Conservation (phyloP, 37 sponge, comb jelly and placozoan species). For the Cladorhizidae sp. region DNA sequence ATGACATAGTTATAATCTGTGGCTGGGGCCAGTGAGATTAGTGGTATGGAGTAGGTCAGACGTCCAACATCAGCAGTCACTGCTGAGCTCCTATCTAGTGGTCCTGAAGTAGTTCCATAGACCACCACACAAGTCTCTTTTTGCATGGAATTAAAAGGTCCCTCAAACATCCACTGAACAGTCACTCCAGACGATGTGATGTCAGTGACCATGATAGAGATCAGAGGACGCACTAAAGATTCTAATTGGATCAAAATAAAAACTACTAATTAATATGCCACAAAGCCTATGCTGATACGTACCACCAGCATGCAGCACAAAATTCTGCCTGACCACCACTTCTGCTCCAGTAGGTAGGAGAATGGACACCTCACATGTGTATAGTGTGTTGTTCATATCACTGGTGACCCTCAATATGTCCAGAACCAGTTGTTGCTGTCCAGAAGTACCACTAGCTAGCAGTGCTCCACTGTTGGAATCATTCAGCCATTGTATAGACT, state of each 20-base stretch:
- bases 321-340: neutral
- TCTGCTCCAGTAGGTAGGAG: neutral
- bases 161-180: neutral
- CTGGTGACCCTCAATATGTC: neutral
- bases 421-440: constrained; percentile 5
- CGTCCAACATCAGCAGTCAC: neutral
- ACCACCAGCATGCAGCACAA: neutral
- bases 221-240: too few species aligned
- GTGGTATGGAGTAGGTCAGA: neutral
- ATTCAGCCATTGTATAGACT: neutral
- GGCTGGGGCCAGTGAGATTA: neutral
- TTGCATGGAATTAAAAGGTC: neutral
- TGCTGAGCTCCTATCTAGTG: neutral
- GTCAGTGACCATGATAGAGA: neutral
- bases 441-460: constrained; percentile 21
- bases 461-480: neutral
- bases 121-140: neutral
- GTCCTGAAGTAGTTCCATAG: neutral
- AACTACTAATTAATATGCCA: too few species aligned
- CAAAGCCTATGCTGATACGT: neutral
- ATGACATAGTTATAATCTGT: neutral
- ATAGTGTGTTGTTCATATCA: neutral
- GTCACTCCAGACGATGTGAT: neutral
- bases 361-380: neutral
- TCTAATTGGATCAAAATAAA: too few species aligned